Percentiles rank a stretch among this genome's conserved stretches.
Conservation (phyloP, 2,797 vertebrate species). For the Acanthopagrus latus region DNA sequence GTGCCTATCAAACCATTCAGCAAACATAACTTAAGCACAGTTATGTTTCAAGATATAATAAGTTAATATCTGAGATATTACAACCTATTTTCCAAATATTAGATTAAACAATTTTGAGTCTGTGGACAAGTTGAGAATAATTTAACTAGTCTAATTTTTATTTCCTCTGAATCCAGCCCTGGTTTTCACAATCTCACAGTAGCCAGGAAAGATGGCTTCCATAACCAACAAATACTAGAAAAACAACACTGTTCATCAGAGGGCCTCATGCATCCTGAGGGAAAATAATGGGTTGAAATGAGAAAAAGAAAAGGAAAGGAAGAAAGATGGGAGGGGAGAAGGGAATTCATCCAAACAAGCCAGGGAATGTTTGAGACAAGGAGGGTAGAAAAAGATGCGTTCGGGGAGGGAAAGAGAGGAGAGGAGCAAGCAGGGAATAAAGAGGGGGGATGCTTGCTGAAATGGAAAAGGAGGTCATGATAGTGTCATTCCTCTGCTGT, state of each 20-base stretch:
- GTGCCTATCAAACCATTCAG: not conserved
- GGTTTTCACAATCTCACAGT: not conserved
- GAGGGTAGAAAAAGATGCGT: conserved; percentile 4
- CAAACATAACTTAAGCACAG: not conserved
- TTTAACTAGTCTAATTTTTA: not conserved
- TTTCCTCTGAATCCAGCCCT: conserved; percentile 1
- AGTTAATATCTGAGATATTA: not conserved
- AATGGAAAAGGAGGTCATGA: conserved; percentile 61
- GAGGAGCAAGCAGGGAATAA: conserved; percentile 22
- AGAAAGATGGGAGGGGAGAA: conserved; percentile 34
- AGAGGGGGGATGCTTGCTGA: conserved; percentile 47
- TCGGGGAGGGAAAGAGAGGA: conserved; percentile 26
- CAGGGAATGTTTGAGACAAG: conserved; percentile 34
- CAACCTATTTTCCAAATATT: not conserved
- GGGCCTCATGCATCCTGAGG: conserved; percentile 33
- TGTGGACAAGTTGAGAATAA: not conserved
- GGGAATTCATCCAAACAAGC: conserved; percentile 45
- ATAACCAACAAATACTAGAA: conserved; percentile 55
- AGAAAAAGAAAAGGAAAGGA: conserved; percentile 12
- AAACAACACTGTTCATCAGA: conserved; percentile 40
- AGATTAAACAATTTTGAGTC: not conserved
- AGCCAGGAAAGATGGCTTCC: conserved; percentile 11
- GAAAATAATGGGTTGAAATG: conserved; percentile 22
- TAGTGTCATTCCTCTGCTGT: conserved; percentile 60
- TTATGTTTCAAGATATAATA: not conserved